Conservation (phyloP, 2,113 vertebrate species). For the Lipotes vexillifer region DNA sequence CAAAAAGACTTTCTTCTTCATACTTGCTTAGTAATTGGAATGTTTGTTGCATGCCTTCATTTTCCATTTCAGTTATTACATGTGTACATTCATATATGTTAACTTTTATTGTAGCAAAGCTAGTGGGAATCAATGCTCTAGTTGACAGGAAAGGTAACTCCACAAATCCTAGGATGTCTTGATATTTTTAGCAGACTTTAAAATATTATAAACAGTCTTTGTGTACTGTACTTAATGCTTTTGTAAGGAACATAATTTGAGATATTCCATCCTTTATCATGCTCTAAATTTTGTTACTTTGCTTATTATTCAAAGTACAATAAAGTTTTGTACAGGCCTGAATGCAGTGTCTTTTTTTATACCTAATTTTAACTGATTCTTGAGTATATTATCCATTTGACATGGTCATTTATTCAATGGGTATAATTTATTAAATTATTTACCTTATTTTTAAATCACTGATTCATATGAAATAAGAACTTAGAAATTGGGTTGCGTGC, state of each 20-base stretch:
- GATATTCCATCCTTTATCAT: constrained; percentile 64
- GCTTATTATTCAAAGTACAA: constrained; percentile 80
- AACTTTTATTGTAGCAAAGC: constrained; percentile 73
- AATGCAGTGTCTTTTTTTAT: constrained; percentile 6
- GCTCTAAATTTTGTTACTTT: constrained; percentile 65
- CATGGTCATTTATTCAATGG: not conserved
- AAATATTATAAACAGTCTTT: constrained; percentile 69
- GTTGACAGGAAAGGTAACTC: constrained; percentile 44
- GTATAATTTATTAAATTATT: not conserved
- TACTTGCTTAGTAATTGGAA: constrained; percentile 57
- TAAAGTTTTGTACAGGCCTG: constrained; percentile 75
- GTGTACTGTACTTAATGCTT: constrained; percentile 68
- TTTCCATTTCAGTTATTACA: constrained; percentile 70
- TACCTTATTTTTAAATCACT: not conserved
- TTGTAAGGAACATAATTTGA: constrained; percentile 61
- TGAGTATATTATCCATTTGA: not conserved
- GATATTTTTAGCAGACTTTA: constrained; percentile 56
- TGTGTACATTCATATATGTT: constrained; percentile 61
- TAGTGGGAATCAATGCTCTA: constrained; percentile 62
- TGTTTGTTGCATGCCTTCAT: constrained; percentile 63
- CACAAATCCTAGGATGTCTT: constrained; percentile 53
- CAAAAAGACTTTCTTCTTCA: constrained; percentile 50
- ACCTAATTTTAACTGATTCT: not conserved
- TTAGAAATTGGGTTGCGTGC: not conserved
- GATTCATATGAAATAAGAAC: not conserved